A percentile compares a stretch with the other conserved stretches of the same genome.
Evolutionary conservation across 2,113 vertebrate species (phyloP).

Genomic region (Burhinus bistriatus): DNA sequence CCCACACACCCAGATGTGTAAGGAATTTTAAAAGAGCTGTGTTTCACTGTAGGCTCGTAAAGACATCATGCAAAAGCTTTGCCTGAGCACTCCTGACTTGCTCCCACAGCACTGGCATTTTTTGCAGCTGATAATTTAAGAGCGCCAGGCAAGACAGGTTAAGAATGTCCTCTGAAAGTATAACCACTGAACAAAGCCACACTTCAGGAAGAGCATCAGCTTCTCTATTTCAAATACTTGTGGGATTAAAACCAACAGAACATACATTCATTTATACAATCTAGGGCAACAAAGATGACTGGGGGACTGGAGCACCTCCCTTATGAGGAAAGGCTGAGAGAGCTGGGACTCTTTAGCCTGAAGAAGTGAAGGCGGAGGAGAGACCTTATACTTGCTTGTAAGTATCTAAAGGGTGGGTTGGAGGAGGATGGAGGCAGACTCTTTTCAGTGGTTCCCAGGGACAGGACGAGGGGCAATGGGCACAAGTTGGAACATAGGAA

Average conservation of each 20-base stretch:
- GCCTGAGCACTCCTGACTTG: background rate
- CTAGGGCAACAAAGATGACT: too few species aligned
- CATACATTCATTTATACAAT: background rate
- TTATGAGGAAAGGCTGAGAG: too few species aligned
- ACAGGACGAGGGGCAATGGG: too few species aligned
- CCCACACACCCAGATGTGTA: background rate
- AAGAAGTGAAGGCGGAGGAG: too few species aligned
- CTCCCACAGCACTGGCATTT: background rate
- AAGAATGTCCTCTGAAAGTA: background rate
- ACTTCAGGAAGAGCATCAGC: background rate
- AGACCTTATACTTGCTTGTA: too few species aligned
- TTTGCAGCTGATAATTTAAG: background rate
- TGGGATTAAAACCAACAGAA: background rate
- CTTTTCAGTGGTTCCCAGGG: too few species aligned
- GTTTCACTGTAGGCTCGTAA: background rate
- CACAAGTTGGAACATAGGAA: too few species aligned
- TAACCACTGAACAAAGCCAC: background rate
- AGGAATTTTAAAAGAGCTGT: background rate
- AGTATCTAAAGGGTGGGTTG: too few species aligned
- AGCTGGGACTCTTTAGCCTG: too few species aligned
- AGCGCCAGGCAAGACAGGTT: background rate
- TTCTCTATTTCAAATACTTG: background rate
- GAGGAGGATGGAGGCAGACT: too few species aligned
- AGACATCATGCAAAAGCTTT: background rate
- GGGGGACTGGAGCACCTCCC: too few species aligned